Base-by-base conservation (phyloP, 2,888 invertebrate genomes). In the Platycheirus rosarum region DNA sequence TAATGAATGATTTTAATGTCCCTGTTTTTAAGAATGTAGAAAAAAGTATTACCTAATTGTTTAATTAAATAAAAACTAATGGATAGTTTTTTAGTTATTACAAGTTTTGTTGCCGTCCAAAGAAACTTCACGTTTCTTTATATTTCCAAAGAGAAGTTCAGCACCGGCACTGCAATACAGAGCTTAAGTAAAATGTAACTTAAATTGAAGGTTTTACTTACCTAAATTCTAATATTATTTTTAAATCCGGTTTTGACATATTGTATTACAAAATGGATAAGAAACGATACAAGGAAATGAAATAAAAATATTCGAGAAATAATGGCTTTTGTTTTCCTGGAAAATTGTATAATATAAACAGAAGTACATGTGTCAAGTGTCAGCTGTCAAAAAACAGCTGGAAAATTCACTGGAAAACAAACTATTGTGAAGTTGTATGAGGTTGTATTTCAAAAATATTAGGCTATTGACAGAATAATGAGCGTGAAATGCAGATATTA, bases 101-200 rank as follows among this genome's bases (percentile, higher is more conserved):
- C 90, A 89, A 85, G 93, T 92, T 63, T 91, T 91, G 16, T 91
- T 88, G 0, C 91, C 89, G 73, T 95, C 95, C 85, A 97, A 89
- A 23, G 91, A 90, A 0, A 97, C 89, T 71, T 94, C 91, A 55
- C 95, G 93, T 65, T 92, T 93, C 88, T 97, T 97, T 62, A 94
- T 92, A 87, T 96, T 96, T 84, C 95, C 95, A 89, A 98, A 97
- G 0, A 98, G 90, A n/a, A 97, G 89, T 88, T 98, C 98, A 0
- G 97, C 97, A 1, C 98, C 98, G 11, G 98, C 98, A 44, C 96
- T 96, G 87, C 90, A 93, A 68, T 86, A 87, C 84, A 88, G 89
- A 62, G 90, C 78, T 0, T 86, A 85, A 6, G 44, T 29, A 20
- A 5, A 9, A 16, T 6, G 9, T 7, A 7, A 8, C 37, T 13